phyloP scores from a whole-genome alignment of 1,140 invertebrate species.

The Drosophila mojavensis region DNA sequence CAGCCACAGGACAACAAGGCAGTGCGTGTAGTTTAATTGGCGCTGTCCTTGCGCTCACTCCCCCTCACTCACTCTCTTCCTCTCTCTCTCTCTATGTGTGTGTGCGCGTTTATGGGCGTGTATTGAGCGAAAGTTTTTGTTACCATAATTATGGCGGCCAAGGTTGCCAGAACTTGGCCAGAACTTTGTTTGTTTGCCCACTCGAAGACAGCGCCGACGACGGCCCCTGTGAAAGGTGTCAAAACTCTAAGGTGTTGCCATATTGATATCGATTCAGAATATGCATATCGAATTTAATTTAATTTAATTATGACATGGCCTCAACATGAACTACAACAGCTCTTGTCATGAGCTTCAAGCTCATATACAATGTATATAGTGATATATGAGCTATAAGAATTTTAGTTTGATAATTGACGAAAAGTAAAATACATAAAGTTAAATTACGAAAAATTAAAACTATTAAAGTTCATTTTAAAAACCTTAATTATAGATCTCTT shows the following conservation, averaged over 20 bases:
- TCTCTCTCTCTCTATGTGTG: constrained; percentile 14
- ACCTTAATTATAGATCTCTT: too few species aligned
- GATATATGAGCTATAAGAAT: too few species aligned
- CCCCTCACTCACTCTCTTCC: neutral
- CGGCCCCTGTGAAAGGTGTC: constrained; percentile 43
- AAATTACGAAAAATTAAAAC: too few species aligned
- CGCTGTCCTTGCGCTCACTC: constrained; percentile 35
- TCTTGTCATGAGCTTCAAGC: too few species aligned
- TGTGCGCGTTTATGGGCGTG: constrained; percentile 57
- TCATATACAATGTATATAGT: too few species aligned
- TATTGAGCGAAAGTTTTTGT: constrained; percentile 77
- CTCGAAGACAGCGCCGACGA: constrained; percentile 31
- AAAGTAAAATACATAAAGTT: too few species aligned
- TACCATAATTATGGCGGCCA: constrained; percentile 82
- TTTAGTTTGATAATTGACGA: too few species aligned
- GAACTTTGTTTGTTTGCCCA: constrained; percentile 35
- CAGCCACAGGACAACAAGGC: constrained; percentile 14
- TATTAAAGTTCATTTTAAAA: too few species aligned
- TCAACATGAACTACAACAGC: too few species aligned
- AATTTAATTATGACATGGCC: neutral
- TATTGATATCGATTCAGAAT: constrained; percentile 22
- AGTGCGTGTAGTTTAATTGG: constrained; percentile 79
- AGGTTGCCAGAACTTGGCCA: constrained; percentile 55
- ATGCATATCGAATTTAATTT: neutral
- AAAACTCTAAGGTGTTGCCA: constrained; percentile 56